Evolutionary conservation across 2,113 vertebrate genomes (phyloP), one percentile per base, ranked within the genome.

Genomic region (Corynorhinus townsendii): DNA sequence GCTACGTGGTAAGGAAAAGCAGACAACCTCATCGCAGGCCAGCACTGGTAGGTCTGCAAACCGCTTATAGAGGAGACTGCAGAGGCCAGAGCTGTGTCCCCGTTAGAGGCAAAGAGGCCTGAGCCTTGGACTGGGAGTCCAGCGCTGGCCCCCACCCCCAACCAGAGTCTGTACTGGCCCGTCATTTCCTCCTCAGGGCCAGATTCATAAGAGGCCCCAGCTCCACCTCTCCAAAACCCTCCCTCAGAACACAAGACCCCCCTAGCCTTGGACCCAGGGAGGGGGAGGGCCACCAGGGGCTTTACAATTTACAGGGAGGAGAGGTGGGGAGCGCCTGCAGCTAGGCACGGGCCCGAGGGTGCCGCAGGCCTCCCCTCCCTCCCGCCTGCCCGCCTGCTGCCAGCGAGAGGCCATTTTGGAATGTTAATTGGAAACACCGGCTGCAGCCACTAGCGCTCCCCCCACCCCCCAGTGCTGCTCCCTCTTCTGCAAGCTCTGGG

Each of bases 381-480:
- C 97, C 96, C 96, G 92, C 95, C 94, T 97, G 97, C 97, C 97
- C 96, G 89, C 97, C 97, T 98, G 59, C 69, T 96, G 95, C 97
- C 95, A 96, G 96, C 97, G 97, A 99, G 99, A 98, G 98, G 99
- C 98, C 98, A 98, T 99, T 99, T 98, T 98, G 98, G 98, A 98
- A 98, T 98, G 98, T 99, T 99, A 98, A 99, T 98, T 99, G 98
- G 98, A 99, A 99, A 99, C 98, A 99, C 97, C 97, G 98, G 98
- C 98, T 97, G 97, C 93, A 92, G 82, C 95, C 94, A 95, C 96
- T 96, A 79, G 17, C 86, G 17, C 19, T 26, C 54, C 64, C 35
- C 45, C 24, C 49, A 40, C 77, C 71, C 71, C 62, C 77, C 69
- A 4, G 54, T 11, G 64, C 85, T 56, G 49, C 68, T 75, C 94